Evolutionary conservation across 2,113 vertebrate genomes (phyloP).

Genomic region (Falco punctatus): DNA sequence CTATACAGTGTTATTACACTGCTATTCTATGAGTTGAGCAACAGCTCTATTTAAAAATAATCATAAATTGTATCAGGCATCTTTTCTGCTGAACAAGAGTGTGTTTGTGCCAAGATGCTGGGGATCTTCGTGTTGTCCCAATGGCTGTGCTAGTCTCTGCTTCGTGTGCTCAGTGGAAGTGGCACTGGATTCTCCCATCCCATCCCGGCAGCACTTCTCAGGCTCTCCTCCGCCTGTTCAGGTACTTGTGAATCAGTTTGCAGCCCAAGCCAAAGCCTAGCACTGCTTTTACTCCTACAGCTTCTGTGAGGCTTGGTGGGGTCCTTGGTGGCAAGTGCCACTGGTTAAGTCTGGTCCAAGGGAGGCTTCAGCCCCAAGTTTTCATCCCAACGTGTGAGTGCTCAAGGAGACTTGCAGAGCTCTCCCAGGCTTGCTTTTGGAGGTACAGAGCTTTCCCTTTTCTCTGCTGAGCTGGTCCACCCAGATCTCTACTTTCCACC

Average conservation of each 20-base stretch:
- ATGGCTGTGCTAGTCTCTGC: neutral
- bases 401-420: neutral
- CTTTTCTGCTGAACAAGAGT: slow-evolving; percentile 39
- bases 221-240: neutral
- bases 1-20: neutral
- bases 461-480: neutral
- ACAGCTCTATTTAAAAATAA: slow-evolving; percentile 50
- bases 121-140: neutral
- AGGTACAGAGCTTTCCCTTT: neutral
- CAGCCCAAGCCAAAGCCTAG: neutral
- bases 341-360: neutral
- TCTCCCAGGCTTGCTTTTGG: neutral
- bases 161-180: rapidly evolving
- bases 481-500: neutral
- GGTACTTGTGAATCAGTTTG: neutral
- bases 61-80: neutral
- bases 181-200: neutral
- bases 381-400: neutral
- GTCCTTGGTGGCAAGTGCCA: neutral
- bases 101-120: slow-evolving; percentile 6
- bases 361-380: neutral
- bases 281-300: neutral
- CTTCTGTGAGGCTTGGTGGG: neutral
- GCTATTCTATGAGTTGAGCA: neutral
- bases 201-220: neutral